A percentile compares a stretch with the other conserved stretches of the same genome.
Conservation (phyloP, 2,113 vertebrate genomes). For the Cynopterus brachyotis region DNA sequence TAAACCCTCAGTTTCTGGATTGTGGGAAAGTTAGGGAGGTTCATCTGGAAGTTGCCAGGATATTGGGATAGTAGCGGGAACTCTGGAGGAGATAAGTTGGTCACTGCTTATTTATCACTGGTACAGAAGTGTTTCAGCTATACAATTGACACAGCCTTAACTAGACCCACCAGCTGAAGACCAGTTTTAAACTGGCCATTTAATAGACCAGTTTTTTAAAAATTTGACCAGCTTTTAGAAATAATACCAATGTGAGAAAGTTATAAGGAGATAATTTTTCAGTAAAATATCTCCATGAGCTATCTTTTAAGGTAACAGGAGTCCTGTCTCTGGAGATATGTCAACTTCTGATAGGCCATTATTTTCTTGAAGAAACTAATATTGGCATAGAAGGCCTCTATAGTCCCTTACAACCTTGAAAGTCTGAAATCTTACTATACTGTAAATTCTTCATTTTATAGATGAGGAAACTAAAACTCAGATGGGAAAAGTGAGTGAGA, state of each 20-base stretch:
- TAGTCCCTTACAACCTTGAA: neutral
- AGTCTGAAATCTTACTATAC: neutral
- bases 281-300: neutral
- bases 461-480: neutral
- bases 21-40: neutral
- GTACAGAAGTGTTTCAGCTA: neutral
- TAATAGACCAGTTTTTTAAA: neutral
- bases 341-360: neutral
- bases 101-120: neutral
- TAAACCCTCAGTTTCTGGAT: neutral
- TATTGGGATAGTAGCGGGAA: neutral
- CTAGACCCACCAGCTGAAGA: neutral
- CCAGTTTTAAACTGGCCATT: neutral
- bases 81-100: neutral
- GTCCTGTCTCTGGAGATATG: neutral
- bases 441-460: neutral
- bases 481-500: neutral
- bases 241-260: neutral
- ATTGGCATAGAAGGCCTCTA: neutral
- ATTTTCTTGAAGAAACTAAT: neutral
- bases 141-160: neutral
- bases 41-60: neutral
- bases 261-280: neutral
- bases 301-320: neutral
- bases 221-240: constrained; percentile 30